A percentile compares a stretch with the other conserved stretches of the same genome.
These are phyloP conservation scores for Drosophila acutilabella DNA, from an alignment of 2,888 invertebrate genomes.

Conservation along the genomic window DNA sequence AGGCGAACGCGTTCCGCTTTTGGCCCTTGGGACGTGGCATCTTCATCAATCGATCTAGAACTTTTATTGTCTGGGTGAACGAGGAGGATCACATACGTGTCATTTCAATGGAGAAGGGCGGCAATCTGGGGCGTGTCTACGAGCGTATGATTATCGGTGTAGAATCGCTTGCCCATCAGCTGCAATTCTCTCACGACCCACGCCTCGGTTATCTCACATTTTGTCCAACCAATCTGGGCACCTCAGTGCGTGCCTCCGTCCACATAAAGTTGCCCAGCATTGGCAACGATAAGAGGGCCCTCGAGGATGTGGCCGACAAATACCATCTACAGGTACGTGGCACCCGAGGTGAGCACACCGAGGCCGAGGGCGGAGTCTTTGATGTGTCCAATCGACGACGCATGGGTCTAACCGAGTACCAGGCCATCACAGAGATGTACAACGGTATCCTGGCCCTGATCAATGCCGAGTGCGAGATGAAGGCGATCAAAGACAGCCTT, in stretches of 20 bases:
- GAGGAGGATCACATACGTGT: slow-evolving; percentile 99
- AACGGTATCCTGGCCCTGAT: slow-evolving; percentile 97
- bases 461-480: slow-evolving; percentile 89
- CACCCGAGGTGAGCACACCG: slow-evolving; percentile 97
- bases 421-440: slow-evolving; percentile 95
- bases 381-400: slow-evolving; percentile 99
- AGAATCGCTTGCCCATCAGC: slow-evolving; percentile 95
- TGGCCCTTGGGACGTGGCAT: slow-evolving; percentile 99
- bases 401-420: slow-evolving; percentile 97
- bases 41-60: slow-evolving; percentile 97
- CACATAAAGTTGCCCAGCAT: slow-evolving; percentile 98
- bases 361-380: slow-evolving; percentile 96
- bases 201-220: slow-evolving; percentile 98
- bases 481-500: background rate
- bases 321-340: slow-evolving; percentile 96
- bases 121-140: slow-evolving; percentile 95
- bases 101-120: slow-evolving; percentile 99
- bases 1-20: slow-evolving; percentile 97
- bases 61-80: slow-evolving; percentile 98
- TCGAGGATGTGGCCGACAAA: slow-evolving; percentile 94
- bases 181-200: slow-evolving; percentile 96
- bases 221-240: slow-evolving; percentile 99
- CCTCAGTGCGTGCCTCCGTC: slow-evolving; percentile 98
- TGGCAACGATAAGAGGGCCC: slow-evolving; percentile 92
- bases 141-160: slow-evolving; percentile 95